Conservation (phyloP, 2,113 vertebrate species). For the Pseudorectes ferrugineus region DNA sequence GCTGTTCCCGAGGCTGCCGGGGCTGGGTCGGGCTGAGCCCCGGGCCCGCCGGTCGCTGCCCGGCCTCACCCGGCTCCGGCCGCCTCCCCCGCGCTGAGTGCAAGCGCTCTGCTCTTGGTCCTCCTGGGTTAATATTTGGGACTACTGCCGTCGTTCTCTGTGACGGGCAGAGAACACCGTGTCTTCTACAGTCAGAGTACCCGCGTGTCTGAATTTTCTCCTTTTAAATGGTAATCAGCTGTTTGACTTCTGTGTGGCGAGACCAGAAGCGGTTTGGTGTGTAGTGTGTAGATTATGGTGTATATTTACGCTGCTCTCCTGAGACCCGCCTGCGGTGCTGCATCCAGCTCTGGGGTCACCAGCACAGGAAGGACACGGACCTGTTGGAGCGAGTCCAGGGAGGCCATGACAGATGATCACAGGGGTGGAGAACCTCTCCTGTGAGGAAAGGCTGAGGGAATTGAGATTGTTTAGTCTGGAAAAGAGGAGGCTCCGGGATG, state of each 20-base stretch:
- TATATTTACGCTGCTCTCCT: background rate
- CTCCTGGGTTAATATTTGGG: fast-evolving
- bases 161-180: fast-evolving
- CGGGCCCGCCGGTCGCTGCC: fast-evolving
- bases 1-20: background rate
- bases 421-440: background rate
- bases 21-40: background rate
- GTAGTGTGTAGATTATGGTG: fast-evolving
- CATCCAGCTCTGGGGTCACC: background rate
- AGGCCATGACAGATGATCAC: background rate
- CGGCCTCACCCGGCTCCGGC: too few species aligned
- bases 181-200: fast-evolving
- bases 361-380: background rate
- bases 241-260: fast-evolving
- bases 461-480: background rate
- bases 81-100: fast-evolving
- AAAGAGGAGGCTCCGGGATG: background rate
- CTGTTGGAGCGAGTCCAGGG: background rate
- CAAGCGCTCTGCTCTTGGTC: fast-evolving
- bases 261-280: fast-evolving
- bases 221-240: background rate
- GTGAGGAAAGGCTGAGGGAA: background rate
- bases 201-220: fast-evolving
- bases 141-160: fast-evolving
- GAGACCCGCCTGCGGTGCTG: background rate